Percentiles rank a stretch among this genome's conserved stretches.
Conservation (phyloP, 2,888 invertebrate species). For the Fabriciana adippe region DNA sequence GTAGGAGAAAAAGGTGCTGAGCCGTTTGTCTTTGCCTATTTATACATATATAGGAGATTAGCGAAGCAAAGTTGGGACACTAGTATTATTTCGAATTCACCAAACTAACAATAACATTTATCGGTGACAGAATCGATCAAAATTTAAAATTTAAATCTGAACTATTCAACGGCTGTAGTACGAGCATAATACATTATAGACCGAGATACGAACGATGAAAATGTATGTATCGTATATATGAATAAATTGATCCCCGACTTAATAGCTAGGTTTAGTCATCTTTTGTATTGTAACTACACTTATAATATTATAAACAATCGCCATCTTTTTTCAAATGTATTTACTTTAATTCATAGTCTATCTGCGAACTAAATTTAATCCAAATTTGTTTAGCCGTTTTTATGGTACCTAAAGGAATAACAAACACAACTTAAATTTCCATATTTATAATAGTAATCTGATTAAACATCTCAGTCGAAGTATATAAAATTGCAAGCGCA, state of each 20-base stretch:
- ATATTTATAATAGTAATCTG: too few species aligned
- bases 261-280: neutral
- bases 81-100: too few species aligned
- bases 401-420: too few species aligned
- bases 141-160: constrained; percentile 41
- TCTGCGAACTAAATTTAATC: neutral
- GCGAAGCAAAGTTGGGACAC: too few species aligned
- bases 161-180: constrained; percentile 30
- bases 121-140: constrained; percentile 39
- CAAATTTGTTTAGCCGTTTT: neutral
- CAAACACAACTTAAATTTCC: too few species aligned
- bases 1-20: too few species aligned
- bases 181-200: constrained; percentile 21
- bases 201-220: constrained; percentile 12
- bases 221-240: constrained; percentile 13
- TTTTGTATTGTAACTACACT: neutral
- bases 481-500: too few species aligned
- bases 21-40: too few species aligned
- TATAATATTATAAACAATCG: neutral
- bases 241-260: constrained; percentile 5
- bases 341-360: neutral
- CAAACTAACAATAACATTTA: constrained; percentile 25
- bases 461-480: too few species aligned
- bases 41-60: too few species aligned
- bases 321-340: neutral